Conservation (phyloP, 2,888 invertebrate genomes). For the Acrobasis repandana region DNA sequence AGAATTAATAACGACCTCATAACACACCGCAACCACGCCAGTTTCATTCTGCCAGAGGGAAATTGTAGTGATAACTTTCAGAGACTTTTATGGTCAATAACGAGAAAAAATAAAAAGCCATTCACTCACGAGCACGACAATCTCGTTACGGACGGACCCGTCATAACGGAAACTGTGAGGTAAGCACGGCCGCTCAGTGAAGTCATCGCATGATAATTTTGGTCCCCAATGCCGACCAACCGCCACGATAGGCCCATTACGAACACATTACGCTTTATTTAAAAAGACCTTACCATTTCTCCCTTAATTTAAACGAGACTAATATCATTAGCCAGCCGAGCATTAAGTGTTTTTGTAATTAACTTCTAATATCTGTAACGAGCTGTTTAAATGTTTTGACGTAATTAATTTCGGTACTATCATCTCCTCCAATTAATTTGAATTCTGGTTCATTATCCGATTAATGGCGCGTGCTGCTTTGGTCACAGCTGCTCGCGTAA, state of each 20-base stretch:
- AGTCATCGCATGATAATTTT: constrained; percentile 41
- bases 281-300: constrained; percentile 45
- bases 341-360: constrained; percentile 62
- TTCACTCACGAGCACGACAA: constrained; percentile 43
- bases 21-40: constrained; percentile 9
- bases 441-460: constrained; percentile 37
- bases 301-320: constrained; percentile 51
- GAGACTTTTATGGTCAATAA: constrained; percentile 54
- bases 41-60: constrained; percentile 33
- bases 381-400: constrained; percentile 58
- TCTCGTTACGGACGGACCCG: constrained; percentile 43
- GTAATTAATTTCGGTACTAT: constrained; percentile 52
- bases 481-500: constrained; percentile 60
- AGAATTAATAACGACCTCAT: constrained; percentile 51
- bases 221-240: constrained; percentile 39
- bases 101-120: constrained; percentile 45
- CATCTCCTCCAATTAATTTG: constrained; percentile 39
- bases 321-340: constrained; percentile 48
- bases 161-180: constrained; percentile 45
- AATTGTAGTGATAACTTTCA: constrained; percentile 49
- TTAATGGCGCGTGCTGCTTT: constrained; percentile 46
- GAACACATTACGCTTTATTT: constrained; percentile 52
- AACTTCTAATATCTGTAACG: constrained; percentile 60
- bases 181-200: constrained; percentile 44
- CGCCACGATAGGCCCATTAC: constrained; percentile 51